These are phyloP conservation scores for Crotalus viridis DNA, from an alignment of 2,113 vertebrate species.

Conservation along the genomic window DNA sequence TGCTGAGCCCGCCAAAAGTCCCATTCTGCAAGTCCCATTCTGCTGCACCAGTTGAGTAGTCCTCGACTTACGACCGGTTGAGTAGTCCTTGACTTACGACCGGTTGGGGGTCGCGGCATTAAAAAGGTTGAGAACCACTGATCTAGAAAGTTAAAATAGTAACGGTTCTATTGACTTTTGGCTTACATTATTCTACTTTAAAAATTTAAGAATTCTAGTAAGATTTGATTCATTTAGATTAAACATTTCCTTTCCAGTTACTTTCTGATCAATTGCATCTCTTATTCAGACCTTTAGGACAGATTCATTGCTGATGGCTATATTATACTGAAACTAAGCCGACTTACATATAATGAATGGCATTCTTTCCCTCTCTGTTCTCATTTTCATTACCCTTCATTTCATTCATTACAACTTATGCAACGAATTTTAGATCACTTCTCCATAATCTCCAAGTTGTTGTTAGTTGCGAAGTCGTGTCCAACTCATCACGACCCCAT, in stretches of 20 bases:
- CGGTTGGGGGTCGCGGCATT: too few relatives aligned
- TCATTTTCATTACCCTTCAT: neutral
- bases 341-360: neutral
- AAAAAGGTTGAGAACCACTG: too few relatives aligned
- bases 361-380: neutral
- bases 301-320: neutral
- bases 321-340: neutral
- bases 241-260: neutral
- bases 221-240: neutral
- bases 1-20: too few relatives aligned
- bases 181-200: neutral
- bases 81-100: too few relatives aligned
- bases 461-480: too few relatives aligned
- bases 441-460: too few relatives aligned
- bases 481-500: too few relatives aligned
- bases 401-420: too few relatives aligned
- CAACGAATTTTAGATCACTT: too few relatives aligned
- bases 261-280: neutral
- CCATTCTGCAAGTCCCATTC: too few relatives aligned
- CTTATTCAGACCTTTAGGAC: neutral
- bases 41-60: too few relatives aligned
- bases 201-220: neutral
- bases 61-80: too few relatives aligned
- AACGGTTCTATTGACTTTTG: neutral
- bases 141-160: constrained; percentile 23